These are phyloP conservation scores for Patella depressa DNA, from an alignment of 2,888 invertebrate genomes.

Conservation along the genomic window DNA sequence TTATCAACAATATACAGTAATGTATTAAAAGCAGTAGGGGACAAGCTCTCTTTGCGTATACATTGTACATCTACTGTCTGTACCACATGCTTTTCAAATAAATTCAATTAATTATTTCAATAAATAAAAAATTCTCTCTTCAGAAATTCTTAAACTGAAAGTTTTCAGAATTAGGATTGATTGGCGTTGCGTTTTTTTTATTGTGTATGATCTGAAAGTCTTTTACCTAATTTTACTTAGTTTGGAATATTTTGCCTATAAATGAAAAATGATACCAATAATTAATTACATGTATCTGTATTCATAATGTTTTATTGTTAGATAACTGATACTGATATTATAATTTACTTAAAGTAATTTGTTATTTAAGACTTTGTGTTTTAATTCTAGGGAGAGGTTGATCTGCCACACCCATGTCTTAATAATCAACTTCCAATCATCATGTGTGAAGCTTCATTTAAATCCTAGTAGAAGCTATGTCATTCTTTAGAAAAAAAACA, in stretches of 20 bases:
- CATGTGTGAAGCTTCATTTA: slow-evolving; percentile 63
- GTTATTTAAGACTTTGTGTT: background rate
- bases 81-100: no score
- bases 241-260: background rate
- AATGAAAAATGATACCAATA: background rate
- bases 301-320: background rate
- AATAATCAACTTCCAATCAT: slow-evolving; percentile 72
- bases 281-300: background rate
- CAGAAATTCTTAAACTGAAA: no score
- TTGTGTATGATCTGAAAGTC: no score
- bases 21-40: no score
- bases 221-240: background rate
- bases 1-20: no score
- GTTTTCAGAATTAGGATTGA: no score
- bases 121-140: no score
- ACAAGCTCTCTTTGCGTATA: no score
- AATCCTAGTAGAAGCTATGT: background rate
- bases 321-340: background rate
- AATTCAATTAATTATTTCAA: no score
- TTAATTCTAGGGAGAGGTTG: slow-evolving; percentile 69
- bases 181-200: no score
- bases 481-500: no score
- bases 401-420: slow-evolving; percentile 69
- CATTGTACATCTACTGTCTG: no score
- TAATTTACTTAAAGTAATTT: slow-evolving; percentile 18